phyloP scores from a whole-genome alignment of 2,113 vertebrate genomes.

The Raja brachyura region DNA sequence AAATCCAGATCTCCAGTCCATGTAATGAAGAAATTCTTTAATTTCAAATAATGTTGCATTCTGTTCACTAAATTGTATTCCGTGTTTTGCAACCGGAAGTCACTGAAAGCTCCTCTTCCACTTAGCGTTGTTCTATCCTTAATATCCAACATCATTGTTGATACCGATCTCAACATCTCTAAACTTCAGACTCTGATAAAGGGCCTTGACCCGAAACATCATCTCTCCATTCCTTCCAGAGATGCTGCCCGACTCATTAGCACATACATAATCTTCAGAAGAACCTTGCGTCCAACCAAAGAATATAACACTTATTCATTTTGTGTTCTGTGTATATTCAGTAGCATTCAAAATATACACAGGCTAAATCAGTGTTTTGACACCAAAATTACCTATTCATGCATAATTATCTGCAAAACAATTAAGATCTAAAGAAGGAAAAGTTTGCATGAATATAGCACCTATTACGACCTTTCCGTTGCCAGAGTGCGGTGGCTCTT shows the following conservation, averaged over 20 bases:
- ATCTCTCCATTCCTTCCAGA: no score
- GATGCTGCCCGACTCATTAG: no score
- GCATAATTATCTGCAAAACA: neutral
- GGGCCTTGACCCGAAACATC: no score
- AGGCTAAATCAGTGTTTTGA: neutral
- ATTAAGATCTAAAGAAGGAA: neutral
- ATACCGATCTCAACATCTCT: no score
- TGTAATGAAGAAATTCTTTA: neutral
- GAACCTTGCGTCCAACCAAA: neutral
- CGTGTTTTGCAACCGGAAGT: neutral
- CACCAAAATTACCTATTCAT: neutral
- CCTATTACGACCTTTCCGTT: no score
- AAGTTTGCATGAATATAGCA: no score
- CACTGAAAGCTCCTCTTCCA: neutral
- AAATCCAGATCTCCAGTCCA: neutral
- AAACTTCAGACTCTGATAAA: no score
- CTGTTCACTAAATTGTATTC: neutral
- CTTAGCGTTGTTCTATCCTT: no score
- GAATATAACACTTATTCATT: neutral
- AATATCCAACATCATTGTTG: no score
- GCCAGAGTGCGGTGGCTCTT: no score
- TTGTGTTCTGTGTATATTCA: neutral
- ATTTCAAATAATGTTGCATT: neutral
- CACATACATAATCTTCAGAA: neutral
- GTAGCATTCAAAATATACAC: neutral